These are phyloP conservation scores for Calliphora vicina DNA, from an alignment of 1,140 invertebrate species.

Conservation along the genomic window DNA sequence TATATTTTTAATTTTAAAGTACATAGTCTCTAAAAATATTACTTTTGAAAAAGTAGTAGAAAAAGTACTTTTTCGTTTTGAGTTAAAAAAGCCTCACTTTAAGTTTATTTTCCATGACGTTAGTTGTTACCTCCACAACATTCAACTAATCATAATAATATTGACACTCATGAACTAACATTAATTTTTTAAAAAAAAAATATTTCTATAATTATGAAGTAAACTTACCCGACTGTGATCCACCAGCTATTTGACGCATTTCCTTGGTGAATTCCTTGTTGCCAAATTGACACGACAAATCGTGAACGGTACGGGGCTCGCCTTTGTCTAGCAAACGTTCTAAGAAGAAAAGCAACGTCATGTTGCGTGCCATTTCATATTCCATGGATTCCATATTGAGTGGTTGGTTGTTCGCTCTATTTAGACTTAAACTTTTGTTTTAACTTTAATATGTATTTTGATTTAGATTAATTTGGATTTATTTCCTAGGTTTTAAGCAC, in stretches of 20 bases:
- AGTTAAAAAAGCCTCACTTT: no score
- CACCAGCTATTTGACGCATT: slow-evolving; percentile 93
- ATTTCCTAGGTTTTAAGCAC: background rate
- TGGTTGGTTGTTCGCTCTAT: background rate
- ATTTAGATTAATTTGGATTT: background rate
- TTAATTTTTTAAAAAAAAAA: no score
- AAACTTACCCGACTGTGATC: slow-evolving; percentile 83
- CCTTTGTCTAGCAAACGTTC: slow-evolving; percentile 94
- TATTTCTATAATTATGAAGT: background rate
- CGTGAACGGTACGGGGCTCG: slow-evolving; percentile 91
- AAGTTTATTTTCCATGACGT: no score
- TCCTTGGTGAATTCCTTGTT: slow-evolving; percentile 96
- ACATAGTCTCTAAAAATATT: no score
- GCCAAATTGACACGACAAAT: slow-evolving; percentile 95
- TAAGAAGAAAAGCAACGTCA: slow-evolving; percentile 95
- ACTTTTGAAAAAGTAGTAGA: no score
- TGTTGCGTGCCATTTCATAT: slow-evolving; percentile 91
- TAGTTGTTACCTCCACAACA: no score
- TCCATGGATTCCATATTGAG: slow-evolving; percentile 85
- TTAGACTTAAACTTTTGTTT: background rate
- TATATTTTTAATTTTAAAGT: no score
- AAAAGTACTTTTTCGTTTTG: no score
- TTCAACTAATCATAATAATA: no score
- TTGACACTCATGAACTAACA: no score
- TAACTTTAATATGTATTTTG: background rate